These are phyloP conservation scores for Ciconia stormi DNA, from an alignment of 2,113 vertebrate genomes.

Conservation along the genomic window DNA sequence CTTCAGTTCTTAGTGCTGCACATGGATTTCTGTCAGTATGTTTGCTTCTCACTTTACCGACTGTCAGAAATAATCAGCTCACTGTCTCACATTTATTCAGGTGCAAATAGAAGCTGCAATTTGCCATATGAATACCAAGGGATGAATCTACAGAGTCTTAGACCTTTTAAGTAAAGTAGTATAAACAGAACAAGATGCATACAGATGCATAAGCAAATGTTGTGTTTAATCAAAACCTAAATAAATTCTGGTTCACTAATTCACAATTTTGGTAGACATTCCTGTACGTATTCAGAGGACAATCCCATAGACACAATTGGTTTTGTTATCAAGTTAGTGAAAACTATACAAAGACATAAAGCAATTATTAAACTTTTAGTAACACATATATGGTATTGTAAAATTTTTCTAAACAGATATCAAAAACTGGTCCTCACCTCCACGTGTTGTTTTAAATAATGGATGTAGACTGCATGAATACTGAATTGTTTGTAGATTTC, in stretches of 20 bases:
- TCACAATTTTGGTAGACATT: background rate
- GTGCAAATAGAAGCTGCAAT: constrained; percentile 48
- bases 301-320: background rate
- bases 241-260: background rate
- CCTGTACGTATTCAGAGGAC: background rate
- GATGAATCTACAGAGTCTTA: background rate
- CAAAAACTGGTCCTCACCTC: background rate
- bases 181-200: background rate
- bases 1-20: background rate
- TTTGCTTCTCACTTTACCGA: constrained; percentile 42
- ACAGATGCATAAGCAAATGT: background rate
- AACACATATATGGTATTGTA: background rate
- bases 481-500: background rate
- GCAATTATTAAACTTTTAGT: background rate
- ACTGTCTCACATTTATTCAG: constrained; percentile 42
- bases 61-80: constrained; percentile 71
- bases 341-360: background rate
- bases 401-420: background rate
- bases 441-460: background rate
- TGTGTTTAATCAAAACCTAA: background rate
- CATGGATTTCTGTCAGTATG: constrained; percentile 55
- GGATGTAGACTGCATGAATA: background rate
- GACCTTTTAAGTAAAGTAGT: constrained; percentile 9
- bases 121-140: constrained; percentile 46
- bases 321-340: background rate